Evolutionary conservation across 1,140 invertebrate species (phyloP).

Genomic region (Camponotus pennsylvanicus): DNA sequence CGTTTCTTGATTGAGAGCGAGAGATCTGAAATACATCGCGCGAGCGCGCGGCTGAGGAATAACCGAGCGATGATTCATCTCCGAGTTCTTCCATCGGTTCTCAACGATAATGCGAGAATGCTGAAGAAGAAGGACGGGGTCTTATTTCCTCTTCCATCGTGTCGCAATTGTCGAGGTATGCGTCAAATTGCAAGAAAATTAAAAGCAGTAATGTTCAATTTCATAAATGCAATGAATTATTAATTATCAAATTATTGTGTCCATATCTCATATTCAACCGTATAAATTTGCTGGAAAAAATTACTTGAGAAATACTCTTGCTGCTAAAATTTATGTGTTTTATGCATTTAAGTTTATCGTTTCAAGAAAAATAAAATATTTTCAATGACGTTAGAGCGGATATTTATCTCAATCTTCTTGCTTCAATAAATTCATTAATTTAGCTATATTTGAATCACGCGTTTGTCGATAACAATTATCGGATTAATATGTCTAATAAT

Average conservation of each 20-base stretch:
- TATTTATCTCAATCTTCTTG: not conserved
- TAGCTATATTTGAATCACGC: not conserved
- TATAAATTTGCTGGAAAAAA: not conserved
- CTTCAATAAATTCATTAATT: not conserved
- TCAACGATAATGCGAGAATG: slow-evolving; percentile 42
- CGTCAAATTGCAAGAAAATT: not conserved
- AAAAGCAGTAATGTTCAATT: no score
- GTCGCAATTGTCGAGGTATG: not conserved
- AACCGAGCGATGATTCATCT: slow-evolving; percentile 67
- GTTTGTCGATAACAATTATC: not conserved
- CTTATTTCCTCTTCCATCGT: not conserved
- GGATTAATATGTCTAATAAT: not conserved
- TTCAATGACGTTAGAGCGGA: not conserved
- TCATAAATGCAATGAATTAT: not conserved
- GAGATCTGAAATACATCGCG: slow-evolving; percentile 41
- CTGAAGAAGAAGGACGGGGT: not conserved
- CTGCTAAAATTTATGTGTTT: not conserved
- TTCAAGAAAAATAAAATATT: not conserved
- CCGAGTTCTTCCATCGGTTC: slow-evolving; percentile 45
- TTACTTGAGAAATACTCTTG: not conserved
- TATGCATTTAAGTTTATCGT: not conserved
- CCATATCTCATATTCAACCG: not conserved
- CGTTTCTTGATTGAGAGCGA: slow-evolving; percentile 21
- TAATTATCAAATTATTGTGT: not conserved
- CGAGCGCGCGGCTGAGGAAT: slow-evolving; percentile 50